Evolutionary conservation across 2,797 vertebrate species (phyloP).

Genomic region (Hylomyscus alleni): DNA sequence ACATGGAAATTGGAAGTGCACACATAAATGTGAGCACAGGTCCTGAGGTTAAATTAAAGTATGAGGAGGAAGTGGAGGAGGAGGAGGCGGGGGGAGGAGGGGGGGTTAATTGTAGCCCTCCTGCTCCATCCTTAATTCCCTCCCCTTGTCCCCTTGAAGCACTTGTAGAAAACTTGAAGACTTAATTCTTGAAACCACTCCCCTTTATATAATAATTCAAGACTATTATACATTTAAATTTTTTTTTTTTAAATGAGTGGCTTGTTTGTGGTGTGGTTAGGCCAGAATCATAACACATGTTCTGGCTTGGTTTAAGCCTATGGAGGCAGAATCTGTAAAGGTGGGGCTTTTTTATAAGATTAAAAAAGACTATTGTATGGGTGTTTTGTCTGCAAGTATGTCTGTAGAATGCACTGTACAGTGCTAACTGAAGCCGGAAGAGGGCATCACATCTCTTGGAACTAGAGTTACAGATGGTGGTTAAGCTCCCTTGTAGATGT

Average conservation of each 20-base stretch:
- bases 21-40: background rate
- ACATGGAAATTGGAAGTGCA: background rate
- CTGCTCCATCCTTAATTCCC: background rate
- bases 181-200: background rate
- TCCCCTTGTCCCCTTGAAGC: background rate
- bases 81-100: too few species aligned
- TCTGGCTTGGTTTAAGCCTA: background rate
- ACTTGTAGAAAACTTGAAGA: background rate
- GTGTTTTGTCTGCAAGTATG: background rate
- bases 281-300: background rate
- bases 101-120: background rate
- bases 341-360: background rate
- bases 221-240: background rate
- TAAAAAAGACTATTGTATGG: background rate
- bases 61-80: background rate
- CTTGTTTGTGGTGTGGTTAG: background rate
- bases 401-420: background rate
- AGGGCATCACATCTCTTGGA: background rate
- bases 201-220: constrained; percentile 1
- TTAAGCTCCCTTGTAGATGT: background rate
- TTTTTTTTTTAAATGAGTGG: constrained; percentile 3
- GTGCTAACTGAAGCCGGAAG: too few species aligned
- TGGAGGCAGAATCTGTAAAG: background rate
- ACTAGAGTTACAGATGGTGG: background rate
- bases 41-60: background rate